Percentiles rank a stretch among this genome's conserved stretches.
Evolutionary conservation across 2,888 invertebrate species (phyloP).

Genomic region (Ormyrus rosae): DNA sequence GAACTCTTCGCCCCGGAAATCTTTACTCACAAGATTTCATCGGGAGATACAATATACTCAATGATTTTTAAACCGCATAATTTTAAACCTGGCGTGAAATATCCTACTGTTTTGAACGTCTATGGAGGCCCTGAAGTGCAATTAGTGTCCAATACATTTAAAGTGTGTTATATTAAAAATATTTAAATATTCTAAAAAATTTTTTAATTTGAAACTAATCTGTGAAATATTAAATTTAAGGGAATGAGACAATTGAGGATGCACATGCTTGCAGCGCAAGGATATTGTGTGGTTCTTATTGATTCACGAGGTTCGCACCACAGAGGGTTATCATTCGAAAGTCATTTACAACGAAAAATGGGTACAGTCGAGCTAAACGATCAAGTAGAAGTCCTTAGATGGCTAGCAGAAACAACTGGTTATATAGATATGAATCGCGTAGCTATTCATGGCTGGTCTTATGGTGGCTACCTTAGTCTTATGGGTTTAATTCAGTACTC

Average conservation of each 20-base stretch:
- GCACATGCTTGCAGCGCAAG: constrained; percentile 96
- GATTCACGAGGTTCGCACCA: constrained; percentile 97
- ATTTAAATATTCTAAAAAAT: constrained; percentile 33
- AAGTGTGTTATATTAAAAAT: constrained; percentile 78
- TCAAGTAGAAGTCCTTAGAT: constrained; percentile 95
- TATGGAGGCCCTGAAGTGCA: constrained; percentile 99
- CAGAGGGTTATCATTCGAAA: constrained; percentile 94
- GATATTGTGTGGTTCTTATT: constrained; percentile 96
- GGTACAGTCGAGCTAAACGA: constrained; percentile 95
- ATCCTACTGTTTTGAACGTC: constrained; percentile 96
- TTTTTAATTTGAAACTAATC: constrained; percentile 15
- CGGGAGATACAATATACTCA: constrained; percentile 86
- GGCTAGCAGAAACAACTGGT: constrained; percentile 88
- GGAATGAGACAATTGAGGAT: constrained; percentile 93
- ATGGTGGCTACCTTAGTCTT: constrained; percentile 97
- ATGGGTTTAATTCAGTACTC: constrained; percentile 96
- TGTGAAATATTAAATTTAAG: constrained; percentile 75
- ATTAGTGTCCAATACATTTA: constrained; percentile 95
- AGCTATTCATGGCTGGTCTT: constrained; percentile 99
- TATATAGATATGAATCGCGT: constrained; percentile 95
- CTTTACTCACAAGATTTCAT: constrained; percentile 82
- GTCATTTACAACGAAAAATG: constrained; percentile 91
- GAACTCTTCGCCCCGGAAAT: constrained; percentile 84
- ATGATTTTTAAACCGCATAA: constrained; percentile 93
- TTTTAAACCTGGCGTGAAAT: constrained; percentile 81